Conservation (phyloP, 2,113 vertebrate species). For the Cebus imitator region DNA sequence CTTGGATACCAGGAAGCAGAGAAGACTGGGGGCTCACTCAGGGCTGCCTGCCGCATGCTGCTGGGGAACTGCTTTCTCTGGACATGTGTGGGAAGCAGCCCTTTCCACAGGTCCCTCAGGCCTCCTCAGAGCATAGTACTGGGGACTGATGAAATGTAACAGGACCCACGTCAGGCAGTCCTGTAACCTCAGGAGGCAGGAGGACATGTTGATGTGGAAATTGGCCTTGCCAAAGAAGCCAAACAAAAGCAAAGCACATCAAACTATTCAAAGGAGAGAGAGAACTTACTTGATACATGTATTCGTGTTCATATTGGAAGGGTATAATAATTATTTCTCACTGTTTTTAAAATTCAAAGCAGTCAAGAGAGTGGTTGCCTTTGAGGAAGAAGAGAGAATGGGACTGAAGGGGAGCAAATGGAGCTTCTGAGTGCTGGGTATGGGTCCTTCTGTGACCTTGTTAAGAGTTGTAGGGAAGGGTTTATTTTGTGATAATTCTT, state of each 20-base stretch:
- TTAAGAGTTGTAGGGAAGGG: no score
- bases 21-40: accelerated
- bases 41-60: background rate
- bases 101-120: background rate
- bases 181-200: background rate
- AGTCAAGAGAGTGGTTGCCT: background rate
- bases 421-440: background rate
- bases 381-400: background rate
- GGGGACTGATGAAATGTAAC: background rate
- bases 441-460: background rate
- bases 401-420: no score
- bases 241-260: background rate
- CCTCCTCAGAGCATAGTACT: background rate
- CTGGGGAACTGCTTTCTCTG: background rate
- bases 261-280: background rate
- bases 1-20: background rate
- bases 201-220: background rate
- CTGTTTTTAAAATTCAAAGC: background rate
- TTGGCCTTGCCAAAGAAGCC: background rate
- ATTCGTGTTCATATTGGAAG: background rate
- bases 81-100: background rate
- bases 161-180: background rate
- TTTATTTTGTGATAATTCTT: background rate
- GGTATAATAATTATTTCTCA: background rate
- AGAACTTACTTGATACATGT: background rate